phyloP scores from a whole-genome alignment of 2,113 vertebrate genomes.

The Gadus chalcogrammus region DNA sequence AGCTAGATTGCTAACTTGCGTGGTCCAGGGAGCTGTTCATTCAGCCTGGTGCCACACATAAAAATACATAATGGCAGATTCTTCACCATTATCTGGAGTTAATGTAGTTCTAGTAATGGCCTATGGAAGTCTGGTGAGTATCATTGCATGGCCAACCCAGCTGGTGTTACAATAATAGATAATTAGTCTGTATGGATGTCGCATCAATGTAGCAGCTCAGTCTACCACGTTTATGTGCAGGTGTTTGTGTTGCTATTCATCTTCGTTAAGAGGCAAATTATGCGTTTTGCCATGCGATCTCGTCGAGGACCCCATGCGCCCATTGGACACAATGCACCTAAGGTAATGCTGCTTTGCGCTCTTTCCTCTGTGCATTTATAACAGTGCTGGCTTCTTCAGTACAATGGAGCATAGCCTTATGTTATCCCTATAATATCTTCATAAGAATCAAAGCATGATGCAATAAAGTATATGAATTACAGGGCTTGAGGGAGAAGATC shows the following conservation, averaged over 20 bases:
- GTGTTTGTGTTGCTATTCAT: constrained; percentile 96
- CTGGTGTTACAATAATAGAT: background rate
- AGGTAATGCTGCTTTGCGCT: constrained; percentile 68
- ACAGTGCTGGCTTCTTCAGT: no score
- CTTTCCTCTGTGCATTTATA: background rate
- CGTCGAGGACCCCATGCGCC: constrained; percentile 91
- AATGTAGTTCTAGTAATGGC: constrained; percentile 95
- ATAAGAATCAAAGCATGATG: no score
- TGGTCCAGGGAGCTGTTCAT: constrained; percentile 20
- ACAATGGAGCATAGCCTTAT: no score
- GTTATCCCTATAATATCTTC: no score
- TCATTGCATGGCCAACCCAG: background rate
- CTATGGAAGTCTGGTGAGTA: constrained; percentile 91
- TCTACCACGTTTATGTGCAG: constrained; percentile 57
- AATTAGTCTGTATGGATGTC: no score
- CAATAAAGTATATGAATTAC: background rate
- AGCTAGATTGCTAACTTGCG: no score
- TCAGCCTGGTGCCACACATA: background rate
- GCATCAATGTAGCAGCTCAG: no score
- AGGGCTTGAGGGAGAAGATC: constrained; percentile 91
- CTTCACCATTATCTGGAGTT: constrained; percentile 80
- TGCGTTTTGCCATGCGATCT: constrained; percentile 97
- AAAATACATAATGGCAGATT: constrained; percentile 53
- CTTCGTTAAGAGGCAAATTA: constrained; percentile 97
- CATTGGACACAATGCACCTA: constrained; percentile 93